Evolutionary conservation across 2,888 invertebrate species (phyloP).

Genomic region (Parelbella ahira): DNA sequence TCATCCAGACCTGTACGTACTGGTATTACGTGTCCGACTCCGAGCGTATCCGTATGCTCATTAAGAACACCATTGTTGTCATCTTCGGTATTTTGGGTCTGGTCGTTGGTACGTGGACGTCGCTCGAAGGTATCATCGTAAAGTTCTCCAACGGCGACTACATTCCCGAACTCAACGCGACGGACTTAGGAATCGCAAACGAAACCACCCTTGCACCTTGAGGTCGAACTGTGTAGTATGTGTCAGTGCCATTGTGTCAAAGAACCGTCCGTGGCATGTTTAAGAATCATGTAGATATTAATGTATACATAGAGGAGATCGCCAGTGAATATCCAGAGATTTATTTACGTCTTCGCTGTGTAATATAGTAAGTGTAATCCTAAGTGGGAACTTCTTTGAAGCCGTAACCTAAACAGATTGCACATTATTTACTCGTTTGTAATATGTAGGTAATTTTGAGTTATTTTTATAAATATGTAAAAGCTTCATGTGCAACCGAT

Average conservation of each 20-base stretch:
- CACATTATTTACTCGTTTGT: too few species aligned
- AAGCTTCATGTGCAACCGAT: constrained; percentile 12
- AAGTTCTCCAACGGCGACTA: constrained; percentile 62
- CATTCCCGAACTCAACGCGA: constrained; percentile 29
- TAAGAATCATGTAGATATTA: too few species aligned
- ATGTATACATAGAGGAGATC: too few species aligned
- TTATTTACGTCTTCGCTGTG: too few species aligned
- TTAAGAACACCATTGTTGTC: constrained; percentile 83
- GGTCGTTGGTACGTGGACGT: constrained; percentile 85
- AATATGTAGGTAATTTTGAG: too few species aligned
- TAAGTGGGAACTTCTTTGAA: constrained; percentile 9
- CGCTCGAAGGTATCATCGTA: constrained; percentile 82
- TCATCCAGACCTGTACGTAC: constrained; percentile 91
- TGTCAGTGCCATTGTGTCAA: constrained; percentile 45
- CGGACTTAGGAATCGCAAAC: constrained; percentile 28
- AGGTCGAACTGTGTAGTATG: constrained; percentile 25
- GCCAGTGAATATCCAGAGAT: too few species aligned
- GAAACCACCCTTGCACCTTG: constrained; percentile 32
- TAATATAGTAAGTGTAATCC: too few species aligned
- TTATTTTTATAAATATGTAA: constrained; percentile 8
- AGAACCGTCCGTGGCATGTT: constrained; percentile 41
- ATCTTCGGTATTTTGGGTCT: constrained; percentile 84
- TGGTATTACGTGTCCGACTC: constrained; percentile 84
- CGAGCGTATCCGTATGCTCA: constrained; percentile 77
- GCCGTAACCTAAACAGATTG: constrained; percentile 7